phyloP scores from a whole-genome alignment of 2,113 vertebrate species.

The Naja naja region DNA sequence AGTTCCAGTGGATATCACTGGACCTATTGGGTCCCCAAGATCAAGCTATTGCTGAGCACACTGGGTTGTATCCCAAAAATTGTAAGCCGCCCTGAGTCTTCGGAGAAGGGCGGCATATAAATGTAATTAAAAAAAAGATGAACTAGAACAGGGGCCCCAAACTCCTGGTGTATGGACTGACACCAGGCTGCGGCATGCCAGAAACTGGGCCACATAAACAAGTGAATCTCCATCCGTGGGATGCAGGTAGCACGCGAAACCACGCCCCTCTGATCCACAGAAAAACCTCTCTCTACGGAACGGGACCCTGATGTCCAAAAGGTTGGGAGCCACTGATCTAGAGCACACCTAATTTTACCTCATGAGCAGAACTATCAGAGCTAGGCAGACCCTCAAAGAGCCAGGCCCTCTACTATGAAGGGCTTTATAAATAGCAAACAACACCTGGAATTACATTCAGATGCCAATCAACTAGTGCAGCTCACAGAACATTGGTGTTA shows the following conservation, averaged over 20 bases:
- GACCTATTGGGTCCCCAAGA: background rate
- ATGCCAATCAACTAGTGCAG: background rate
- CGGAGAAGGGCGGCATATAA: no score
- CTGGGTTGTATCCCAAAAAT: no score
- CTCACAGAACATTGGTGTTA: background rate
- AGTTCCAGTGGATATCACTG: background rate
- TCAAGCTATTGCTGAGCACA: no score
- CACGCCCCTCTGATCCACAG: background rate
- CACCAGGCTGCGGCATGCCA: no score
- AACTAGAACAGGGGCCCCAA: background rate
- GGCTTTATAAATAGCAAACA: background rate
- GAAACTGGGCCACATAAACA: no score
- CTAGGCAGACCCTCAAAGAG: background rate
- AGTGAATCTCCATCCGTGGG: background rate
- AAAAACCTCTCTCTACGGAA: background rate
- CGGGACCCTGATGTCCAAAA: no score
- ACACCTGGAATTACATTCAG: background rate
- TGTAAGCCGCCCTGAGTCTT: no score
- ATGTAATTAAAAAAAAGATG: no score
- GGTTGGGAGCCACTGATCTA: no score
- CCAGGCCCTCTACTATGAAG: background rate
- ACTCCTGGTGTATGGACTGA: no score
- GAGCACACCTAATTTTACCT: background rate
- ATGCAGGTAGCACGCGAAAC: background rate
- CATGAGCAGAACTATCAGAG: background rate